These are phyloP conservation scores for Xylota segnis DNA, from an alignment of 2,888 invertebrate genomes.

Conservation along the genomic window DNA sequence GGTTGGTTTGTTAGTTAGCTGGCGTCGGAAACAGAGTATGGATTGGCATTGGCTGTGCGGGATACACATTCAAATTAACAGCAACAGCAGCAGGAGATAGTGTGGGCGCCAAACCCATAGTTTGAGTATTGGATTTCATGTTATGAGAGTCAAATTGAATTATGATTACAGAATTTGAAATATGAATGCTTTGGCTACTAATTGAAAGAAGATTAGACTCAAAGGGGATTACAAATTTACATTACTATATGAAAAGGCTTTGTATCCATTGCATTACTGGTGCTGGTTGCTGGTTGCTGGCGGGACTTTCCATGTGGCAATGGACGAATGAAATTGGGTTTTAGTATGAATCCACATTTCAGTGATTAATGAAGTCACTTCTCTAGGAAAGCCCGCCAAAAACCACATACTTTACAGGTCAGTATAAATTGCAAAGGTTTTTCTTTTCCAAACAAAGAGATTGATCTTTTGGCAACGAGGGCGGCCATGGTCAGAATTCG, in stretches of 20 bases:
- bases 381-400: not conserved
- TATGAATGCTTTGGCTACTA: slow-evolving; percentile 59
- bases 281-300: slow-evolving; percentile 2
- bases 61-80: slow-evolving; percentile 26
- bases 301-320: slow-evolving; percentile 9
- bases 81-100: slow-evolving; percentile 11
- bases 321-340: not conserved
- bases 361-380: slow-evolving; percentile 1
- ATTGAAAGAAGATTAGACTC: slow-evolving; percentile 68
- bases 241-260: slow-evolving; percentile 43
- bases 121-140: slow-evolving; percentile 50
- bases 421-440: no score
- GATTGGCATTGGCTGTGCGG: not conserved
- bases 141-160: slow-evolving; percentile 58
- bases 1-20: slow-evolving; percentile 56
- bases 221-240: slow-evolving; percentile 59
- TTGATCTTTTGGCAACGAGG: no score
- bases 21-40: slow-evolving; percentile 19
- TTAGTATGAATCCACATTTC: not conserved
- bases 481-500: no score
- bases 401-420: not conserved
- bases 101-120: slow-evolving; percentile 4
- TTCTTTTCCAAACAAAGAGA: no score
- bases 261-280: slow-evolving; percentile 31
- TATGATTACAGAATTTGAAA: slow-evolving; percentile 64